These are phyloP conservation scores for Saccostrea cuccullata DNA, from an alignment of 1,140 invertebrate genomes.

Conservation along the genomic window DNA sequence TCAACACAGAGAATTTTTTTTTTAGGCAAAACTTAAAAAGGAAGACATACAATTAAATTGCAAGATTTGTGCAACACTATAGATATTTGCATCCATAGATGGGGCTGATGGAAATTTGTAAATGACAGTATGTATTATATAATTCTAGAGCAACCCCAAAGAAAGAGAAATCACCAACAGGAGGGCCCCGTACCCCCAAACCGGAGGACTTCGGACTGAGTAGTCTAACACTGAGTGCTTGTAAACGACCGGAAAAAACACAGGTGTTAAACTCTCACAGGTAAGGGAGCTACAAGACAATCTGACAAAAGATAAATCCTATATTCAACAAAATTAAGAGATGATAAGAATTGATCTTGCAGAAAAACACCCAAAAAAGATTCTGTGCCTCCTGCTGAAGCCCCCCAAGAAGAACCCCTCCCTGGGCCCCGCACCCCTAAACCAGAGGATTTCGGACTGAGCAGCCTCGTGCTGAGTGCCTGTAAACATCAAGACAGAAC, in stretches of 20 bases:
- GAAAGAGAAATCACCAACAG: neutral
- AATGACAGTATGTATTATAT: too few species aligned
- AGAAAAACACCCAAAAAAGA: conserved; percentile 1
- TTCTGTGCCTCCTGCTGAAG: neutral
- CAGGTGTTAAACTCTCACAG: neutral
- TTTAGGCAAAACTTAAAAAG: too few species aligned
- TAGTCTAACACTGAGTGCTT: conserved; percentile 6
- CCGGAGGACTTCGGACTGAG: conserved; percentile 13
- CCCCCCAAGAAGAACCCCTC: too few species aligned
- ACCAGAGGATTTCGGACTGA: conserved; percentile 18
- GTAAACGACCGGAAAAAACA: neutral
- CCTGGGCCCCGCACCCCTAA: neutral
- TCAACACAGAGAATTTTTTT: too few species aligned
- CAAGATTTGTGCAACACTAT: too few species aligned
- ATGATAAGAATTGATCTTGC: neutral
- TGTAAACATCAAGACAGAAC: neutral
- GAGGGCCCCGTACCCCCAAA: neutral
- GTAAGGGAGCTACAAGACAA: neutral
- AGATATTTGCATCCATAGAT: too few species aligned
- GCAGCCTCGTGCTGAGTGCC: neutral
- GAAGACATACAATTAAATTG: too few species aligned
- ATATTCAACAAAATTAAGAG: too few species aligned
- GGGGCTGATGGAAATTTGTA: too few species aligned
- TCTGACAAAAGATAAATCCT: too few species aligned
- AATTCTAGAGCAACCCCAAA: neutral